Evolutionary conservation across 2,888 invertebrate genomes (phyloP).

Genomic region (Steinernema hermaphroditum): DNA sequence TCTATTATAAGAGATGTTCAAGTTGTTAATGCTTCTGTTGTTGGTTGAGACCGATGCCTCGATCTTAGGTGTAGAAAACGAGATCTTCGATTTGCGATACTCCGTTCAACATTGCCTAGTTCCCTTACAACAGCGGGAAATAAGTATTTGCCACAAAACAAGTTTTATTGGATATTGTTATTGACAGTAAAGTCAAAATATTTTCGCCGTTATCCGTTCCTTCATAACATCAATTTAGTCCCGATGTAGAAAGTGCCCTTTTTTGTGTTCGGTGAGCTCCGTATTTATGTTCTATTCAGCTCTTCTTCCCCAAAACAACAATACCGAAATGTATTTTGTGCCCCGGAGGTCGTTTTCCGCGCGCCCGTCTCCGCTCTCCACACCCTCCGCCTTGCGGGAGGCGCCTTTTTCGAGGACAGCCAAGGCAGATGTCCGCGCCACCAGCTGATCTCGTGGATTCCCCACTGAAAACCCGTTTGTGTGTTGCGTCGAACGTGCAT

Average conservation of each 20-base stretch:
- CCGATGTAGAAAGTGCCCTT: neutral
- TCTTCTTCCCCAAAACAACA: neutral
- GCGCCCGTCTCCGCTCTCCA: neutral
- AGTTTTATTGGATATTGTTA: too few relatives aligned
- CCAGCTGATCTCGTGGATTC: neutral
- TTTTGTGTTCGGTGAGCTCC: neutral
- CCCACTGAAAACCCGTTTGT: neutral
- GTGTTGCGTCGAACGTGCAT: neutral
- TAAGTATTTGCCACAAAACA: too few relatives aligned
- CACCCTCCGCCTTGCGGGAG: neutral
- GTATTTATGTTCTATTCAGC: neutral
- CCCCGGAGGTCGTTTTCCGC: neutral
- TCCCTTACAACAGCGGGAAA: too few relatives aligned
- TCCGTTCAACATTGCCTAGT: too few relatives aligned
- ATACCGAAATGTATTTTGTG: neutral
- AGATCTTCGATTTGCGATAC: too few relatives aligned
- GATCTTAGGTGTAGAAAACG: too few relatives aligned
- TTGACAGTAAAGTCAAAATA: too few relatives aligned
- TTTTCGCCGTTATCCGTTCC: too few relatives aligned
- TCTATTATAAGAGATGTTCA: too few relatives aligned
- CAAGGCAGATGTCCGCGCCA: constrained; percentile 1
- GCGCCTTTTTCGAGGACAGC: constrained; percentile 17
- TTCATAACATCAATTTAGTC: too few relatives aligned
- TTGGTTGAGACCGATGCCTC: too few relatives aligned
- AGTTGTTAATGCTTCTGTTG: too few relatives aligned